Evolutionary conservation across 2,888 invertebrate species (phyloP).

Genomic region (Luperina testacea): DNA sequence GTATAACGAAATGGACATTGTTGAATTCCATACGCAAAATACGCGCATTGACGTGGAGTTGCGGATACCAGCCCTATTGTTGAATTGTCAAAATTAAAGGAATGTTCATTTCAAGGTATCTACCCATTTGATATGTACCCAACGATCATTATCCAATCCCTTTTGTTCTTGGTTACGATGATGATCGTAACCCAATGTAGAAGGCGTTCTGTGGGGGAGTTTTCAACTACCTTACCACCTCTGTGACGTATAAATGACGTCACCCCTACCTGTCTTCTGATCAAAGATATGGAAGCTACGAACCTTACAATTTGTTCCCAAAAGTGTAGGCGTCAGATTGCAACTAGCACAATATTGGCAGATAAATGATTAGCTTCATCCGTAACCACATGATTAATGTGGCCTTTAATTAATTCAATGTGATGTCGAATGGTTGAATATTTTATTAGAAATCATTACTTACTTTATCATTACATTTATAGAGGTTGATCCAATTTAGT

Average conservation of each 20-base stretch:
- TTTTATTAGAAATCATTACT: not conserved
- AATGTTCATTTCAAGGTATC: not conserved
- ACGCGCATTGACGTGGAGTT: no score
- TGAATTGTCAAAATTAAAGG: not conserved
- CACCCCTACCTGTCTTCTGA: not conserved
- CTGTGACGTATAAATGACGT: slow-evolving; percentile 6
- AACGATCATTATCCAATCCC: not conserved
- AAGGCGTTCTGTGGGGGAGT: not conserved
- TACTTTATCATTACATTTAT: no score
- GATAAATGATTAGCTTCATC: not conserved
- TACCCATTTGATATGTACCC: not conserved
- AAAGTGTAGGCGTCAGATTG: slow-evolving; percentile 18
- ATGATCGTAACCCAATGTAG: not conserved
- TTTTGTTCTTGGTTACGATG: not conserved
- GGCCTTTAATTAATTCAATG: slow-evolving; percentile 19
- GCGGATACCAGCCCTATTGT: no score
- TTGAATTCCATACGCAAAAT: no score
- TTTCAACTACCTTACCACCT: not conserved
- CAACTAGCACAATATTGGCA: not conserved
- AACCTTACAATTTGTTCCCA: not conserved
- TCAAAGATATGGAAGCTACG: not conserved
- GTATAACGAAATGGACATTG: not conserved
- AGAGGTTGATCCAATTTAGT: no score
- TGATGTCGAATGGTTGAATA: slow-evolving; percentile 2
- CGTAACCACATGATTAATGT: not conserved